Evolutionary conservation across 1,140 invertebrate species (phyloP).

Genomic region (Drosophila hydei): DNA sequence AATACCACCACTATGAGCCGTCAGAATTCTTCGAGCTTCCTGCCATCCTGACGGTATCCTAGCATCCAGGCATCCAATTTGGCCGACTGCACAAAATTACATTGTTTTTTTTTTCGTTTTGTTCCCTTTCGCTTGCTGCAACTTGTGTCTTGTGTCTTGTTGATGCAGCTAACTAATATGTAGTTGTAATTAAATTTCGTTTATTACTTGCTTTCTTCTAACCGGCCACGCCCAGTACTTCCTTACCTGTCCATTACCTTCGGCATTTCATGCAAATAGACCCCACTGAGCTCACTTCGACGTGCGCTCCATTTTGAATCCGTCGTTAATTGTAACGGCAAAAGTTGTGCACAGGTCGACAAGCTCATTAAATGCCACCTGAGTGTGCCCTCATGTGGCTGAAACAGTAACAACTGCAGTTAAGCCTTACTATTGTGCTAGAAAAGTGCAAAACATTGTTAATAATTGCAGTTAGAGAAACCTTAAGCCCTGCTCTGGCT

Average conservation of each 20-base stretch:
- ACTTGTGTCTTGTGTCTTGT: conserved; percentile 42
- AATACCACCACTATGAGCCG: conserved; percentile 12
- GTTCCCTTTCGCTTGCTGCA: neutral
- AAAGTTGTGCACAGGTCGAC: neutral
- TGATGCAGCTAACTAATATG: conserved; percentile 78
- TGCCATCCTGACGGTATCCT: neutral
- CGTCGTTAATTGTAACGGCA: conserved; percentile 21
- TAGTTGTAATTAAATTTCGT: conserved; percentile 78
- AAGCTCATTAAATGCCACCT: conserved; percentile 17
- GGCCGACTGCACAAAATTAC: conserved; percentile 57
- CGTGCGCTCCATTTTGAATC: conserved; percentile 33
- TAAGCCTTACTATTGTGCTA: too few relatives aligned
- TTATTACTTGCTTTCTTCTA: conserved; percentile 15
- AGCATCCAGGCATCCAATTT: conserved; percentile 49
- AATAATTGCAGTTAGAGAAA: too few relatives aligned
- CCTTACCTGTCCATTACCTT: conserved; percentile 41
- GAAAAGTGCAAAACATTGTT: too few relatives aligned
- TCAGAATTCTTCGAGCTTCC: conserved; percentile 4
- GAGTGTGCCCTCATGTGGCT: neutral
- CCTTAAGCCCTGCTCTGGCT: too few relatives aligned
- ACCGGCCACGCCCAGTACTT: conserved; percentile 13
- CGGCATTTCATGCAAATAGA: conserved; percentile 45
- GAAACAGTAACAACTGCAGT: neutral
- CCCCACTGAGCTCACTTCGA: conserved; percentile 26
- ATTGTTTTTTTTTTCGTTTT: conserved; percentile 16